A percentile compares a stretch with the other conserved stretches of the same genome.
Evolutionary conservation across 2,888 invertebrate species (phyloP).

Genomic region (Muschampia plurimacula): DNA sequence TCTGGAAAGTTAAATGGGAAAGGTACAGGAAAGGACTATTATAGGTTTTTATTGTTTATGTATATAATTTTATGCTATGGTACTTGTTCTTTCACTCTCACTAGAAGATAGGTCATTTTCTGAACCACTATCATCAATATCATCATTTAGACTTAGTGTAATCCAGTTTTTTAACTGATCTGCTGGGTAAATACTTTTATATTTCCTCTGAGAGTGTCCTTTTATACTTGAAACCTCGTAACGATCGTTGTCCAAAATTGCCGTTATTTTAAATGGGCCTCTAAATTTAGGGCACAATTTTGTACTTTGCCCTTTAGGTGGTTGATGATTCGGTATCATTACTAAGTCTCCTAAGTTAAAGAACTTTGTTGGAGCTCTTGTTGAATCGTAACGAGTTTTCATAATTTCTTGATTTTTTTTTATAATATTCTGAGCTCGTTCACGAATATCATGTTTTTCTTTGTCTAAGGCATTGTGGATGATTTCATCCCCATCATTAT

Average conservation of each 20-base stretch:
- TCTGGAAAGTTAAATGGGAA: no score
- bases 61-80: no score
- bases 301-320: conserved; percentile 41
- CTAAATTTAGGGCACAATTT: conserved; percentile 40
- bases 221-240: conserved; percentile 42
- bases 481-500: no score
- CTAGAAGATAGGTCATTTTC: no score
- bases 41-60: no score
- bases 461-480: no score
- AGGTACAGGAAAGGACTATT: no score
- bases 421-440: no score
- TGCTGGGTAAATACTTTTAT: conserved; percentile 30
- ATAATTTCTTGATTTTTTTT: conserved; percentile 11
- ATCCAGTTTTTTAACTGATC: conserved; percentile 31
- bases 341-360: conserved; percentile 40
- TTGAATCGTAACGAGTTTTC: conserved; percentile 29
- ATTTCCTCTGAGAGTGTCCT: conserved; percentile 16
- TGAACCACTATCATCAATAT: no score
- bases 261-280: conserved; percentile 39
- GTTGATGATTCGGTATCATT: conserved; percentile 39
- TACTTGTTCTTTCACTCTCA: no score
- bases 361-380: conserved; percentile 21
- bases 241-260: conserved; percentile 41
- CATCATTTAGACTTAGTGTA: no score
- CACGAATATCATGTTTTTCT: no score